Evolutionary conservation across 2,113 vertebrate species (phyloP), one percentile per base, ranked within the genome.

Genomic region (Agelaius tricolor): DNA sequence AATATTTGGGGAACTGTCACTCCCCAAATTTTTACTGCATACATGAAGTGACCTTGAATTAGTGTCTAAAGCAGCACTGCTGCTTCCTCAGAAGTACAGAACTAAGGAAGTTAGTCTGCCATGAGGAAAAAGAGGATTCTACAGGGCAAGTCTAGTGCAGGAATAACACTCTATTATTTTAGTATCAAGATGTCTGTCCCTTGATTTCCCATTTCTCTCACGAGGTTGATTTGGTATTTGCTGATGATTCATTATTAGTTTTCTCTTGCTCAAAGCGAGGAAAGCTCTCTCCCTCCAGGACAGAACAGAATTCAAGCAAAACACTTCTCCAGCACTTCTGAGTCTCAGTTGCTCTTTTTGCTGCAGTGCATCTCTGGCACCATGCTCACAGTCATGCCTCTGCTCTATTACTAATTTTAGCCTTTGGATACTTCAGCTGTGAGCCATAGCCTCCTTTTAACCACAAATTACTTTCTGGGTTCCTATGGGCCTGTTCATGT

Each of bases 351-450:
- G 35, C 21, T 74, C 47, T 89, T 81, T 33, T 80, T 0, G 0
- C 20, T 84, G 51, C 77, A 73, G 51, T 55, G 83, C 62, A 58
- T 76, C 14, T 6, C 39, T 96, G 85, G 61, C 79, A 63, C 17
- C 66, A 43, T 43, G 39, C 59, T 92, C 55, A 31, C 27, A 80
- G 65, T 84, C 26, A 26, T 88, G 71, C 28, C 52, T 94, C 65
- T 90, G 33, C 59, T 61, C 75, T 66, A 31, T 66, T 91, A 78
- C 90, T 88, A 88, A 93, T 93, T 91, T 93, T 94, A 96, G 90
- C 39, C 47, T 80, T 84, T 86, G 76, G 52, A 93, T 91, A 67
- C 31, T 85, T 94, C 71, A 96, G 33, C 66, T 73, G n/a, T 93
- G 77, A 91, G 79, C 55, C 9, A 3, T 33, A 82, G 67, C 15